Evolutionary conservation across 2,113 vertebrate genomes (phyloP).

Genomic region (Thomomys bottae): DNA sequence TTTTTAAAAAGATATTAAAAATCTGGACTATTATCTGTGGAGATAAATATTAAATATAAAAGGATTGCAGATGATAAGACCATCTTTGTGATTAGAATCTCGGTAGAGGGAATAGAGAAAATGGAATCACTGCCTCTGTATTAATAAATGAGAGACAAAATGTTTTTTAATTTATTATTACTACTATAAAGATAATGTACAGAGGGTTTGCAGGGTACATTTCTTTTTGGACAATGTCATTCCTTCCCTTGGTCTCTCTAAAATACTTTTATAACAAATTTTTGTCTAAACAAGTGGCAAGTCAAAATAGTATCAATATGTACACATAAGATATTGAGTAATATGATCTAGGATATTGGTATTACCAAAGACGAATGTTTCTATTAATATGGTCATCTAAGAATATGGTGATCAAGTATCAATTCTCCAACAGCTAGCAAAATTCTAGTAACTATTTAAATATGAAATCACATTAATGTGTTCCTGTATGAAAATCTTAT

Average conservation of each 20-base stretch:
- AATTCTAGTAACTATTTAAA: conserved; percentile 28
- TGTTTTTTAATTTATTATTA: neutral
- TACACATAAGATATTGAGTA: conserved; percentile 1
- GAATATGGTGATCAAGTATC: neutral
- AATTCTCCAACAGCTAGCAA: neutral
- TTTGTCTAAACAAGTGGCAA: conserved; percentile 25
- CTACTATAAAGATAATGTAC: no score
- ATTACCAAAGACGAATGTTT: conserved; percentile 16
- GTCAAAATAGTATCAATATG: conserved; percentile 37
- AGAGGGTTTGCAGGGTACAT: no score
- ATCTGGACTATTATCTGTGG: neutral
- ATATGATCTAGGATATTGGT: neutral
- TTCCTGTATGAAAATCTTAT: conserved; percentile 33
- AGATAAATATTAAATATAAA: neutral
- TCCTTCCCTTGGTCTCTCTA: neutral
- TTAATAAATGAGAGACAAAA: conserved; percentile 24
- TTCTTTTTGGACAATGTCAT: no score
- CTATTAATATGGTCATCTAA: conserved; percentile 30
- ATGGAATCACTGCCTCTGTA: neutral
- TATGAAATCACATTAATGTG: conserved; percentile 16
- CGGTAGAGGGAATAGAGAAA: neutral
- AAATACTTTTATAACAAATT: conserved; percentile 8
- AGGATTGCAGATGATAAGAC: neutral
- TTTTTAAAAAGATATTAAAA: neutral
- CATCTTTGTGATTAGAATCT: neutral